Evolutionary conservation across 2,797 vertebrate genomes (phyloP), one percentile per base, ranked within the genome.

Genomic region (Phataginus tricuspis): DNA sequence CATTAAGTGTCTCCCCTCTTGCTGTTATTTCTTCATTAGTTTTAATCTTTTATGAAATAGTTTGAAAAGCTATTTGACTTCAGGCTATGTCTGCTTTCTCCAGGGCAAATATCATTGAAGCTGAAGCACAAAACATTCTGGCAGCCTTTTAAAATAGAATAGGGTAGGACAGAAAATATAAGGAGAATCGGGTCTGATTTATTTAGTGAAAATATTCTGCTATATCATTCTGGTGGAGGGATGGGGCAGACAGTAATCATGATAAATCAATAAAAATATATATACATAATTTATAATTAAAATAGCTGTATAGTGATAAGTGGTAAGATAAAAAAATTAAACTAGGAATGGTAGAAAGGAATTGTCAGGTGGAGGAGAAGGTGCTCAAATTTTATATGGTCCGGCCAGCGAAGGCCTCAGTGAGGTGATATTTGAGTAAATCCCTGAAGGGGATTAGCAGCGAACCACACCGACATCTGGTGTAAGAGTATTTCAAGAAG

Each of bases 21-120:
- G 55, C 57, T 78, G 19, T 49, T 63, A 49, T 45, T 72, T 93
- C 72, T 84, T 85, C 49, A 31, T 31, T 92, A 37, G 5, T 14
- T 42, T 96, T 86, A 42, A 86, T 83, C 21, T 93, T 91, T 89
- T 59, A 75, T 66, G 75, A 87, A 92, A 82, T 29, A 23, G 0
- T 84, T 57, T 87, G 64, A 34, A 97, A 94, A 75, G 31, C 59
- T 89, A 45, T 92, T 64, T 93, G 64, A 95, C 66, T 86, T 77
- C 49, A 82, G 84, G 34, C 75, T 90, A 51, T 80, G 51, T 71
- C 64, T 91, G 25, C 79, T 93, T 97, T 95, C 59, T 86, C 11
- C 39, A 87, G 59, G 83, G 53, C 16, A 95, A 87, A 96, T 84
- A 89, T 77, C 42, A 53, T 86, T 42, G 27, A 71, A 69, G 59